phyloP scores from a whole-genome alignment of 2,888 invertebrate genomes.

The Lithophane leautieri region DNA sequence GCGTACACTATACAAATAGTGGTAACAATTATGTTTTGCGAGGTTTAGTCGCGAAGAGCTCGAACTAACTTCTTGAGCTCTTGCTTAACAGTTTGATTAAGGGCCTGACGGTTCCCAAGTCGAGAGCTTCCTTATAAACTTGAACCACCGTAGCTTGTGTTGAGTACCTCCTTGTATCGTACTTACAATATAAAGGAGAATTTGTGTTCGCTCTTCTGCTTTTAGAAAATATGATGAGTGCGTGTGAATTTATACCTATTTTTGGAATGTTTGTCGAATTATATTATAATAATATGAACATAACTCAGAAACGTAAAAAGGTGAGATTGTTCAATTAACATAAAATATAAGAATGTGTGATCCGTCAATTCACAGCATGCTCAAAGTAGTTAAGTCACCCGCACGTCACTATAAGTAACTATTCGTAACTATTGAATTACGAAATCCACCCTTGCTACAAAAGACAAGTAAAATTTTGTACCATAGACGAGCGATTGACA shows the following conservation, averaged over 20 bases:
- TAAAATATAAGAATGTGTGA: too few relatives aligned
- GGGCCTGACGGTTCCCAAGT: slow-evolving; percentile 59
- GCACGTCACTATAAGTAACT: background rate
- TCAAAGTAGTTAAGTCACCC: background rate
- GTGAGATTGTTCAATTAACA: background rate
- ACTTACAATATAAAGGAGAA: slow-evolving; percentile 40
- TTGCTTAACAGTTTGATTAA: slow-evolving; percentile 62
- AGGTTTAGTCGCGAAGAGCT: slow-evolving; percentile 53
- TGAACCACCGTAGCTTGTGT: slow-evolving; percentile 38
- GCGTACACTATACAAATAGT: slow-evolving; percentile 28
- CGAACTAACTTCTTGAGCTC: slow-evolving; percentile 64
- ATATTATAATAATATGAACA: background rate
- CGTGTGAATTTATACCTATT: background rate
- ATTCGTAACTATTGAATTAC: background rate
- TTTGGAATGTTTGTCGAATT: background rate
- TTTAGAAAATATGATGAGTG: slow-evolving; percentile 1
- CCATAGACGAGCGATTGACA: background rate
- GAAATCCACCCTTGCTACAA: background rate
- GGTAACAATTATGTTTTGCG: slow-evolving; percentile 61
- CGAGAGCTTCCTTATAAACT: slow-evolving; percentile 59
- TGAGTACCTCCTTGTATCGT: slow-evolving; percentile 32
- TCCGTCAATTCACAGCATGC: background rate
- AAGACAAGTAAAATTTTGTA: background rate
- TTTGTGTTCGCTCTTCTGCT: slow-evolving; percentile 14
- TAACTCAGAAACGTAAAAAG: background rate